A percentile compares a stretch with the other conserved stretches of the same genome.
Evolutionary conservation across 2,113 vertebrate genomes (phyloP).

Genomic region (Rhea americana): DNA sequence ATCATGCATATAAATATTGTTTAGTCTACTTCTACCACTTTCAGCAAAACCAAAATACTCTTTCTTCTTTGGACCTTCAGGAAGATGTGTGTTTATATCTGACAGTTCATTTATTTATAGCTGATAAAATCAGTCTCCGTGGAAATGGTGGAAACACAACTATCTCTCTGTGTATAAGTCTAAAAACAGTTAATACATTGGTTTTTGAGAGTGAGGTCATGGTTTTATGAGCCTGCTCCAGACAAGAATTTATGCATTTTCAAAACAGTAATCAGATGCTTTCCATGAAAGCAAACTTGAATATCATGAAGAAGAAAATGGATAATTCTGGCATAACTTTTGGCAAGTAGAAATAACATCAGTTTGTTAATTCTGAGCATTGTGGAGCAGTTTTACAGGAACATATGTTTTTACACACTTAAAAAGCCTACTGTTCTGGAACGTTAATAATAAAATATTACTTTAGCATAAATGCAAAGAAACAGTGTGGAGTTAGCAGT

Average conservation of each 20-base stretch:
- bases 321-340: not conserved
- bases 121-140: not conserved
- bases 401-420: not conserved
- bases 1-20: not conserved
- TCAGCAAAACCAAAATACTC: not conserved
- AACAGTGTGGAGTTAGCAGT: not conserved
- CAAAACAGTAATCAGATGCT: not conserved
- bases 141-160: not conserved
- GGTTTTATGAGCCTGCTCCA: not conserved
- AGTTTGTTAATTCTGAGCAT: not conserved
- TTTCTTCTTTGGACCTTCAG: not conserved
- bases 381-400: not conserved
- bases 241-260: not conserved
- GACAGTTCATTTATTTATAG: not conserved
- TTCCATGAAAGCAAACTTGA: not conserved
- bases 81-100: not conserved
- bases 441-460: not conserved
- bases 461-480: not conserved
- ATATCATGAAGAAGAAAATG: not conserved
- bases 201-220: not conserved
- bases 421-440: not conserved
- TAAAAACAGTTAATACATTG: fast-evolving
- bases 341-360: not conserved
- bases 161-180: fast-evolving
- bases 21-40: not conserved